Percentiles rank a stretch among this genome's conserved stretches.
These are phyloP conservation scores for Drosophila seguyi DNA, from an alignment of 1,140 invertebrate genomes.

Conservation along the genomic window DNA sequence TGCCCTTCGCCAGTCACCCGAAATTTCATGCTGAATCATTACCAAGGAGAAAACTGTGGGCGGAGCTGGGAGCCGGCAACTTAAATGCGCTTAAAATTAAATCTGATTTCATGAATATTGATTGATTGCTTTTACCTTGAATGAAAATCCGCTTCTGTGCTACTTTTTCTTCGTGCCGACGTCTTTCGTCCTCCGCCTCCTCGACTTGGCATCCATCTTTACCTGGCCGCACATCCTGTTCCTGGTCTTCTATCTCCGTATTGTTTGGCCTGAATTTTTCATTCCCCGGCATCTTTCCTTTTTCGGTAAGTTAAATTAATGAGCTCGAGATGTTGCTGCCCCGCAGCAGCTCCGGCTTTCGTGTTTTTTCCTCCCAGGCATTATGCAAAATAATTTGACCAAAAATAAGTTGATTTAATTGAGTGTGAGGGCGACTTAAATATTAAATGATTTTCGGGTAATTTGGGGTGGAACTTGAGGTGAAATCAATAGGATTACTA, in stretches of 20 bases:
- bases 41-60: slow-evolving; percentile 40
- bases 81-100: slow-evolving; percentile 84
- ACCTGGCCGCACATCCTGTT: slow-evolving; percentile 70
- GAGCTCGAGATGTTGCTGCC: slow-evolving; percentile 61
- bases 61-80: slow-evolving; percentile 38
- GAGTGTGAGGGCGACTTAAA: slow-evolving; percentile 67
- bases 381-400: slow-evolving; percentile 82
- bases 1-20: slow-evolving; percentile 55
- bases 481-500: slow-evolving; percentile 23
- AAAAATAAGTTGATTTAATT: slow-evolving; percentile 81
- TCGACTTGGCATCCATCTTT: slow-evolving; percentile 24
- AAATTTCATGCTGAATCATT: slow-evolving; percentile 73
- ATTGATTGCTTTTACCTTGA: slow-evolving; percentile 84
- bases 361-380: slow-evolving; percentile 22
- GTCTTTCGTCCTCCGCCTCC: not conserved
- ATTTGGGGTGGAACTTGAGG: slow-evolving; percentile 1
- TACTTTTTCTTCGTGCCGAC: slow-evolving; percentile 53
- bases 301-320: slow-evolving; percentile 82
- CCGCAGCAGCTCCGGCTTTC: slow-evolving; percentile 15
- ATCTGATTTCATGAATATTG: slow-evolving; percentile 84
- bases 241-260: slow-evolving; percentile 39
- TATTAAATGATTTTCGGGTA: slow-evolving; percentile 30
- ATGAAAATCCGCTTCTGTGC: slow-evolving; percentile 83
- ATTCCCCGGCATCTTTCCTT: slow-evolving; percentile 38
- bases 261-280: slow-evolving; percentile 41